A percentile compares a stretch with the other conserved stretches of the same genome.
Evolutionary conservation across 35 echinoderm and acorn worm species (phyloP).

Genomic region (Apostichopus californicus): DNA sequence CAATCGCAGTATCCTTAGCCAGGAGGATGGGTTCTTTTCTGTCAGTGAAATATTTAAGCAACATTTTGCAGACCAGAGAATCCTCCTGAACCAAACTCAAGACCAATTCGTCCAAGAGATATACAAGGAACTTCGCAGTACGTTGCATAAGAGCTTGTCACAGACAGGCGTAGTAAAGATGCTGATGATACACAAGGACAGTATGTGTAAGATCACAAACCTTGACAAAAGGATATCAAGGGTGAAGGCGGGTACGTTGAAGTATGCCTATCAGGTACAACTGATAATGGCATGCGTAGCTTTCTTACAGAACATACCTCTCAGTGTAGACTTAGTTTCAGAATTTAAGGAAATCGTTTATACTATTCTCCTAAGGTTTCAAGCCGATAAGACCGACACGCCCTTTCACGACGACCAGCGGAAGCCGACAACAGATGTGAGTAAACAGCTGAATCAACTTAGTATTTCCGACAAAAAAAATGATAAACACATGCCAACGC

Average conservation of each 20-base stretch:
- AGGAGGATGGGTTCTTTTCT: conserved; percentile 25
- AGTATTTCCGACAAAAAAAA: neutral
- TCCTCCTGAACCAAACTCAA: neutral
- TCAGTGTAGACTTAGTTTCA: neutral
- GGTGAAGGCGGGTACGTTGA: neutral
- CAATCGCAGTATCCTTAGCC: conserved; percentile 6
- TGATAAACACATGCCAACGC: neutral
- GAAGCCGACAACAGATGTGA: neutral
- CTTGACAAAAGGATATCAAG: neutral
- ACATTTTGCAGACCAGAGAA: neutral
- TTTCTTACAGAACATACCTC: conserved; percentile 32
- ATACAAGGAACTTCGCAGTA: neutral
- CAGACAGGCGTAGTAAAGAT: neutral
- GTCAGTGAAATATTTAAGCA: conserved; percentile 14
- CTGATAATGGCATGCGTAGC: conserved; percentile 2
- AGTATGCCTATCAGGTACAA: neutral
- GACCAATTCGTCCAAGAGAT: conserved; percentile 2
- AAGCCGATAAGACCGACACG: neutral
- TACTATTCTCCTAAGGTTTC: neutral
- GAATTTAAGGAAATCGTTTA: conserved; percentile 6
- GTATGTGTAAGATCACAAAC: neutral
- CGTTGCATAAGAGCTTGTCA: neutral
- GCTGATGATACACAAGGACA: neutral
- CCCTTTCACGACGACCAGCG: neutral
- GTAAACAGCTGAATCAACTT: neutral